These are phyloP conservation scores for Tetramorium parvispinum DNA, from an alignment of 1,140 invertebrate genomes.

Conservation along the genomic window DNA sequence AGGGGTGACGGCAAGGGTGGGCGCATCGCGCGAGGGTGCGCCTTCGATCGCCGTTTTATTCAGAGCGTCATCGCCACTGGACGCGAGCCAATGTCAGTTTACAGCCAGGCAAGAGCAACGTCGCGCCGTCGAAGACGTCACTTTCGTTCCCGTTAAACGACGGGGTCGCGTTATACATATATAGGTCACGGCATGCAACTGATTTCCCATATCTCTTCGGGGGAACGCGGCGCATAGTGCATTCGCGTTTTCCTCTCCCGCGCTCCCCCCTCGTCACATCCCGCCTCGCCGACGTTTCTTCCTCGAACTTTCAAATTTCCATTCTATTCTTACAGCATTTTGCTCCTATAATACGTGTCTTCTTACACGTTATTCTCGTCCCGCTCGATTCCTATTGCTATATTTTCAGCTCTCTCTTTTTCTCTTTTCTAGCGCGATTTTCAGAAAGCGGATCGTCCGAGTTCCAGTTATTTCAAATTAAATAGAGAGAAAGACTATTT, in stretches of 20 bases:
- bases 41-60: slow-evolving; percentile 56
- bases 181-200: slow-evolving; percentile 27
- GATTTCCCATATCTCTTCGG: not conserved
- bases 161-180: not conserved
- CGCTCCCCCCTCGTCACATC: not conserved
- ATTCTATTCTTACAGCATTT: not conserved
- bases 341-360: not conserved
- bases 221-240: too few species aligned
- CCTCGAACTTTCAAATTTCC: not conserved
- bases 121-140: slow-evolving; percentile 40
- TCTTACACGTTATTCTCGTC: not conserved
- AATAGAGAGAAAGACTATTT: too few species aligned
- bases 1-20: not conserved
- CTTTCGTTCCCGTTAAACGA: slow-evolving; percentile 54
- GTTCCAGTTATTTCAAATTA: not conserved
- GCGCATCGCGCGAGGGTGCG: not conserved
- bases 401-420: not conserved
- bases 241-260: not conserved
- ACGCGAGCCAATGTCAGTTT: slow-evolving; percentile 60
- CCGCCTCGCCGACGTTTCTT: not conserved
- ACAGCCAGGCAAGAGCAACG: slow-evolving; percentile 18
- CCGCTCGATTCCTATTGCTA: not conserved
- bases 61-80: slow-evolving; percentile 42
- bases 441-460: not conserved
- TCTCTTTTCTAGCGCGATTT: not conserved